Percentiles rank a stretch among this genome's conserved stretches.
Evolutionary conservation across 2,888 invertebrate species (phyloP).

Genomic region (Abrostola triplasia): DNA sequence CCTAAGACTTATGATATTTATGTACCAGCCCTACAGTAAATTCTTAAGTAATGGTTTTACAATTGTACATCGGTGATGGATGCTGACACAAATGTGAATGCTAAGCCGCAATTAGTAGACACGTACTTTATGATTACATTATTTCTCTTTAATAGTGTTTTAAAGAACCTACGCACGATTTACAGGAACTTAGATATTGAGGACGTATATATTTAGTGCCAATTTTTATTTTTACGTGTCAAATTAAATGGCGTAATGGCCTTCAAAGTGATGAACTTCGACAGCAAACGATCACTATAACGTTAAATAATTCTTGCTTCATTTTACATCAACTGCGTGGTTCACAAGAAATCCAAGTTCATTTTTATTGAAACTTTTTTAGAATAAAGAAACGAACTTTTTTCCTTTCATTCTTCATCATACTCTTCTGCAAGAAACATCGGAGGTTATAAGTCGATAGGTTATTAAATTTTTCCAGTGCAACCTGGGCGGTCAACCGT

Average conservation of each 20-base stretch:
- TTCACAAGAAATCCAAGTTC: too few species aligned
- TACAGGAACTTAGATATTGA: slow-evolving; percentile 9
- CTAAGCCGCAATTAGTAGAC: slow-evolving; percentile 37
- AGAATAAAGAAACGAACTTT: too few species aligned
- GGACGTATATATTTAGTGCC: background rate
- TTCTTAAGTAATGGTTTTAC: slow-evolving; percentile 44
- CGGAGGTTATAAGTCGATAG: too few species aligned
- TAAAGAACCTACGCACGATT: slow-evolving; percentile 7
- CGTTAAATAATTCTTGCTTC: too few species aligned
- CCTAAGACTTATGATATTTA: slow-evolving; percentile 39
- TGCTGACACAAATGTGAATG: slow-evolving; percentile 42
- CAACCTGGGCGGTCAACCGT: too few species aligned
- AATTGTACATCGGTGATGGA: slow-evolving; percentile 37
- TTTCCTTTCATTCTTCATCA: too few species aligned
- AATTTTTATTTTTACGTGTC: background rate
- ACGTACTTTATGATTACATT: slow-evolving; percentile 24
- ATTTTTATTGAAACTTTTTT: too few species aligned
- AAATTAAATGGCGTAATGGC: background rate
- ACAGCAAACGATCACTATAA: background rate
- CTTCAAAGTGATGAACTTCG: background rate
- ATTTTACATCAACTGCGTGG: too few species aligned
- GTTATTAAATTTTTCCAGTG: too few species aligned
- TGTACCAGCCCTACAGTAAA: slow-evolving; percentile 38
- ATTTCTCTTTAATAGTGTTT: slow-evolving; percentile 4
- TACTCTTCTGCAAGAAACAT: too few species aligned